Base-by-base conservation (phyloP, 2,888 invertebrate genomes). In the Sycophila texana region DNA sequence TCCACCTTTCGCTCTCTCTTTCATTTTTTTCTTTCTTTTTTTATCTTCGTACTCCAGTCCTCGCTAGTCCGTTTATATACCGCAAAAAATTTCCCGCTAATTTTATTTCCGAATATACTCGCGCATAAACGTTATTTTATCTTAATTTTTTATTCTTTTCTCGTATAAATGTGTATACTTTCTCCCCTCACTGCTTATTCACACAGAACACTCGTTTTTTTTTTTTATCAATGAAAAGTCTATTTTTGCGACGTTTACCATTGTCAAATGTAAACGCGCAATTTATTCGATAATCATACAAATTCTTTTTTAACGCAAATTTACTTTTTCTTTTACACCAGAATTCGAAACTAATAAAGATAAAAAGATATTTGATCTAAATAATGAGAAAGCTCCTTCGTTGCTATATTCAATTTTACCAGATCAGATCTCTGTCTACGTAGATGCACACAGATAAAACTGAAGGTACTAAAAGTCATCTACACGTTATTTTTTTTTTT, bases 151-250 rank as follows among this genome's bases (percentile, higher is more conserved):
- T 60, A 22, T 47, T n/a, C 30, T 71, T 60, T 51, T 74, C 60
- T 77, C 74, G 66, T 79, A 79, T 79, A 75, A 79, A 77, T 60
- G 18, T 68, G 76, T 73, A 77, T 80, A 77, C 80, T 77, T 71
- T 65, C 58, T 74, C 76, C 4, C 61, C 18, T 26, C 61, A 7
- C 20, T 20, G 20, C 20, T 18, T 20, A 58, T 18, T 58, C 57
- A 58, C n/a, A n/a, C 20, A 20, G 18, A 18, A 20, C 47, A 13
- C 18, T 18, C 63, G 13, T n/a, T 68, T 55, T 30, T 13, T 61
- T 51, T 68, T 47, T 20, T 71, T 30, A 71, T 63, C 63, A 68
- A 57, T 30, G 10, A 55, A 68, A 73, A 73, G 66, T 77, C 65
- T 80, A 66, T 71, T 18, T 20, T 65, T 58, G 74, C 26, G 65